Percentiles rank a stretch among this genome's conserved stretches.
Conservation (phyloP, 2,797 vertebrate genomes). For the Gymnoscopelus microlampas region DNA sequence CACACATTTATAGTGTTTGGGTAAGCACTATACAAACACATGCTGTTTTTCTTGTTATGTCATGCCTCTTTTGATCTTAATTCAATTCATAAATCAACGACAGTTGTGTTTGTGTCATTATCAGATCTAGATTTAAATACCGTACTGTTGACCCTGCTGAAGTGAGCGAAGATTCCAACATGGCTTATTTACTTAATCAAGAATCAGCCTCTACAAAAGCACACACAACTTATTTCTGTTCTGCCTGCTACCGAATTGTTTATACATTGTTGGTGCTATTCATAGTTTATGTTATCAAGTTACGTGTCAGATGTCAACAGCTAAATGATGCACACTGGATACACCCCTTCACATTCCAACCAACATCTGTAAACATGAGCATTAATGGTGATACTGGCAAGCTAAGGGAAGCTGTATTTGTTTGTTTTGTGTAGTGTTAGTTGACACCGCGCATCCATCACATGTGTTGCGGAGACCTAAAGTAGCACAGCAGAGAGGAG, state of each 20-base stretch:
- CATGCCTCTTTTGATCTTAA: neutral
- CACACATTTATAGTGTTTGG: too few species aligned
- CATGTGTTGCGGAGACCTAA: too few species aligned
- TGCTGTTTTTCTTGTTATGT: constrained; percentile 3
- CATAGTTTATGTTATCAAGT: constrained; percentile 20
- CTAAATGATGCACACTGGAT: constrained; percentile 17
- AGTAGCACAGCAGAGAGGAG: too few species aligned
- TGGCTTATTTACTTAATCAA: neutral
- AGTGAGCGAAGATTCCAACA: neutral
- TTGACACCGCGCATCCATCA: too few species aligned
- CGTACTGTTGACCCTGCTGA: constrained; percentile 1
- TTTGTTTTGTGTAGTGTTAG: too few species aligned
- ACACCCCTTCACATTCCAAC: constrained; percentile 3
- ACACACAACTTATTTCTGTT: neutral
- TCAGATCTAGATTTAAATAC: neutral
- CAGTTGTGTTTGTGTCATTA: neutral
- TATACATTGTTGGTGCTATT: constrained; percentile 17
- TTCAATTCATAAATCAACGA: neutral
- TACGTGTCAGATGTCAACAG: constrained; percentile 17
- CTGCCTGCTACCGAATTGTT: constrained; percentile 20
- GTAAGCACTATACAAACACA: neutral
- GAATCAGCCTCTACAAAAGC: too few species aligned
- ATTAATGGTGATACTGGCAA: neutral
- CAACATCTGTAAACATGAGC: neutral
- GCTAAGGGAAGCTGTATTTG: too few species aligned